Percentiles rank a stretch among this genome's conserved stretches.
phyloP scores from a whole-genome alignment of 2,888 invertebrate genomes.

The Metacarcinus magister region DNA sequence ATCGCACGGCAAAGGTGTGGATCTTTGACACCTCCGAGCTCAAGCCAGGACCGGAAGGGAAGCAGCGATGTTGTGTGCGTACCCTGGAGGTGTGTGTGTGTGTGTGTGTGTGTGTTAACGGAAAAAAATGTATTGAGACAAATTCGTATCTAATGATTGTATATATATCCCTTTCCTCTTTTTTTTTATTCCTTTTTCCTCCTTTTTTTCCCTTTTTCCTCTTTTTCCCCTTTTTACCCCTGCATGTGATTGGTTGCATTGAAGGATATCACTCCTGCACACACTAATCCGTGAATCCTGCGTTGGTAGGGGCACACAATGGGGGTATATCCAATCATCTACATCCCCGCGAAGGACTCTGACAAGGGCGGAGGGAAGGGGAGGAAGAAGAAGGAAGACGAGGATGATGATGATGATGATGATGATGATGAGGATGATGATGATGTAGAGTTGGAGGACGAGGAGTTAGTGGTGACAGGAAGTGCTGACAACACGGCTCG shows the following conservation, averaged over 20 bases:
- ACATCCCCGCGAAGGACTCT: slow-evolving; percentile 84
- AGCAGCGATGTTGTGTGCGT: slow-evolving; percentile 83
- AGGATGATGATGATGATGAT: slow-evolving; percentile 84
- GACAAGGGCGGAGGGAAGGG: slow-evolving; percentile 84
- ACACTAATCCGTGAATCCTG: neutral
- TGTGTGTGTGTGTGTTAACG: neutral
- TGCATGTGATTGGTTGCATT: no score
- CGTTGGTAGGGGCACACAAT: slow-evolving; percentile 85
- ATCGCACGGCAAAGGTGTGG: slow-evolving; percentile 85
- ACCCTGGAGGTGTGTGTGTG: slow-evolving; percentile 82
- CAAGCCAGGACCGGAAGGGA: slow-evolving; percentile 63
- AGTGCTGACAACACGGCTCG: slow-evolving; percentile 85
- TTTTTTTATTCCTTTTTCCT: neutral
- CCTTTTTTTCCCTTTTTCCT: no score
- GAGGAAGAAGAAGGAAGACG: slow-evolving; percentile 68
- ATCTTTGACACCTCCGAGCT: slow-evolving; percentile 85
- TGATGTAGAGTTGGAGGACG: slow-evolving; percentile 84
- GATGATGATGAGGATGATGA: slow-evolving; percentile 83
- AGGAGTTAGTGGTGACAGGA: slow-evolving; percentile 85
- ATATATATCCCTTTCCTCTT: neutral
- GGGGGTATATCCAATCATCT: slow-evolving; percentile 86
- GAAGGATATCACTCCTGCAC: neutral
- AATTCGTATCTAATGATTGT: neutral
- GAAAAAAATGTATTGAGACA: neutral
- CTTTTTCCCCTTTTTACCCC: neutral